Base-by-base conservation (phyloP, 2,113 vertebrate species). In the Rhinopomastus cyanomelas region DNA sequence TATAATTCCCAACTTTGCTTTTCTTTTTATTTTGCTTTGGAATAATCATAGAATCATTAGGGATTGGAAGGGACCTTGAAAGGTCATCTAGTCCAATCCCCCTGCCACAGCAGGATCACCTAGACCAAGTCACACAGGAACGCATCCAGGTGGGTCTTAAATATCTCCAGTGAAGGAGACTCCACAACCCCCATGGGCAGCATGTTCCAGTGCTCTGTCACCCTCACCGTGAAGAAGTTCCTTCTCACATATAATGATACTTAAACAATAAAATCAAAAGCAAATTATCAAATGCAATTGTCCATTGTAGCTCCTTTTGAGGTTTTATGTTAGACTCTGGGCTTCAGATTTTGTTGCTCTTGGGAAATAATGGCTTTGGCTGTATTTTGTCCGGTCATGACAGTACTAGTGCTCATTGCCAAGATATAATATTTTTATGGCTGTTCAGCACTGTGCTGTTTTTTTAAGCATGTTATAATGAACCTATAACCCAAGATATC, bases 201-300 rank as follows among this genome's bases (percentile, higher is more conserved):
- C n/a, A n/a, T n/a, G n/a, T n/a, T n/a, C n/a, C n/a, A n/a, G n/a
- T n/a, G n/a, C n/a, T n/a, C n/a, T n/a, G n/a, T n/a, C n/a, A n/a
- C n/a, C n/a, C n/a, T n/a, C n/a, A n/a, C n/a, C n/a, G n/a, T n/a
- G n/a, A n/a, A n/a, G n/a, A n/a, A n/a, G n/a, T n/a, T n/a, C n/a
- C n/a, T n/a, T n/a, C n/a, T n/a, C n/a, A n/a, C n/a, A n/a, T n/a
- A n/a, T n/a, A n/a, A n/a, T n/a, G n/a, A 73, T 69, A 59, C 25
- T 95, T 92, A 97, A 96, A 94, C 59, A 65, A 93, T 87, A 96
- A 95, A 88, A 95, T 94, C 64, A 95, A 90, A 94, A 80, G 6
- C 3, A 85, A 82, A 52, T 56, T 0, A 11, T 30, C 81, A 94
- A 88, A 92, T 90, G 62, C 94, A 90, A 88, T 96, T 86, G 80